Base-by-base conservation (phyloP, 2,888 invertebrate genomes). In the Emmelina monodactyla region DNA sequence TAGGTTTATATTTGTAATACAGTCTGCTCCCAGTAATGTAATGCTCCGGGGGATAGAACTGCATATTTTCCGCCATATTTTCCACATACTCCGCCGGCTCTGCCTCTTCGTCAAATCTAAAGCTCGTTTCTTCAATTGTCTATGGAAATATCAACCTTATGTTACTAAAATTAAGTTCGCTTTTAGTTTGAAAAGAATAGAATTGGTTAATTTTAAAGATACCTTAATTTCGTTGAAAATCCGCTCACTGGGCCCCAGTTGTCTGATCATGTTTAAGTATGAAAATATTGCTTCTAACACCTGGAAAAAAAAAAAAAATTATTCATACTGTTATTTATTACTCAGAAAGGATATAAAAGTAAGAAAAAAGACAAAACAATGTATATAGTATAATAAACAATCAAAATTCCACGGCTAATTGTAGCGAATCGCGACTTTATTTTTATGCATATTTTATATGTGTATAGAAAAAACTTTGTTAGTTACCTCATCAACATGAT, bases 21-120 rank as follows among this genome's bases (percentile, higher is more conserved):
- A 94, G 66, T 35, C 85, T 82, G 28, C 85, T 83, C 0, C 94
- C 94, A 0, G 88, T 87, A 37, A 96, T 82, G 55, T 89, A 91
- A 62, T 94, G 88, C 46, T 85, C 81, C 0, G 92, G 85, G 0
- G 89, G 87, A 65, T 86, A 94, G 52, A 86, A 82, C 45, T 92
- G 92, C 89, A 93, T 91, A 49, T 86, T 85, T 52, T 89, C 87
- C 2, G 87, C 85, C 7, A 94, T 50, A 19, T 83, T 81, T 66
- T 92, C 91, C 1, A 94, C 94, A 53, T 91, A 88, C 34, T 92
- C 90, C 1, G 83, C 78, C 0, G 94, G 86, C 28, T 84, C 81
- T 1, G 82, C 82, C 54, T 92, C 92, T 31, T 88, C 84, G 29
- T 84, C 80, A 59, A 88, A 92, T 28, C 86, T 84, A 62, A 88